These are phyloP conservation scores for Platichthys stellatus DNA, from an alignment of 2,113 vertebrate species.

Conservation along the genomic window DNA sequence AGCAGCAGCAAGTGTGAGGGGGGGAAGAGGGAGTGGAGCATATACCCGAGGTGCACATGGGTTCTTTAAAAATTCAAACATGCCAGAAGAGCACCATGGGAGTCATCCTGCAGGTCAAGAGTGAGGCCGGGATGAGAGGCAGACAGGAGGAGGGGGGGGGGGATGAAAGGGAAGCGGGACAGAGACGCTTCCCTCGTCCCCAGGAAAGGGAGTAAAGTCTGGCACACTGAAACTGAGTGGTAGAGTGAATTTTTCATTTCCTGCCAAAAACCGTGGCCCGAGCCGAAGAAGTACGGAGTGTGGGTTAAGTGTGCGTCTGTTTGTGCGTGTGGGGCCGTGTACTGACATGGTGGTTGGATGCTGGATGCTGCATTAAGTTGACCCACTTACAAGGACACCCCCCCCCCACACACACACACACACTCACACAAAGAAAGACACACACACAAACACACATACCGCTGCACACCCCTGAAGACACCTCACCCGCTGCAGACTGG, in stretches of 20 bases:
- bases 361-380: conserved; percentile 78
- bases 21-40: conserved; percentile 8
- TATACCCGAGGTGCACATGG: conserved; percentile 53
- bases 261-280: conserved; percentile 10
- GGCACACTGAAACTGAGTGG: background rate
- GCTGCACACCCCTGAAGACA: conserved; percentile 48
- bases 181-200: background rate
- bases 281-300: background rate
- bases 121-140: conserved; percentile 48
- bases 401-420: background rate
- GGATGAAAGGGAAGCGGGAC: conserved; percentile 17
- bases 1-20: conserved; percentile 13
- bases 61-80: conserved; percentile 68
- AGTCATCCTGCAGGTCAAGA: conserved; percentile 64
- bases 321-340: conserved; percentile 47
- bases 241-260: conserved; percentile 37
- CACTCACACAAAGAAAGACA: no score
- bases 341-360: conserved; percentile 61
- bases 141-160: background rate
- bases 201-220: no score
- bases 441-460: background rate
- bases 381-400: conserved; percentile 78
- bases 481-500: conserved; percentile 59
- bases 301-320: conserved; percentile 50
- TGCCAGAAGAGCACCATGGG: conserved; percentile 72